Percentiles rank a stretch among this genome's conserved stretches.
phyloP scores from a whole-genome alignment of 2,113 vertebrate genomes.

The Urocitellus parryii region DNA sequence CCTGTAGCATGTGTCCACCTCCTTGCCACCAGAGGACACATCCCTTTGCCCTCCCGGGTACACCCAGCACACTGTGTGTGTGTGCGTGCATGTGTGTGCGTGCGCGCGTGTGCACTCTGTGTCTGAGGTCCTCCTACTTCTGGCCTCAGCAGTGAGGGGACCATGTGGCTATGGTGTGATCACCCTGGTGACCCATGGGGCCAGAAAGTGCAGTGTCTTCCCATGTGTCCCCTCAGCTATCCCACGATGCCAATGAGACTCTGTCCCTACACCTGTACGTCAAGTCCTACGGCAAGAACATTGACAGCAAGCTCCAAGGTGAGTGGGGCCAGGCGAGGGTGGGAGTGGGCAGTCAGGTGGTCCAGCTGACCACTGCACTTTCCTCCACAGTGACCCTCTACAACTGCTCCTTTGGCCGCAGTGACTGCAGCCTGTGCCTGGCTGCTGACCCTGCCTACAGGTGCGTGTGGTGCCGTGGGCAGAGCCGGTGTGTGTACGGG shows the following conservation, averaged over 20 bases:
- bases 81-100: too few relatives aligned
- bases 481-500: constrained; percentile 89
- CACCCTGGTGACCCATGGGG: neutral
- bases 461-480: constrained; percentile 93
- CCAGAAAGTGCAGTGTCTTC: neutral
- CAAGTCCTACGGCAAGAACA: constrained; percentile 89
- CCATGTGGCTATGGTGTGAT: neutral
- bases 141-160: too few relatives aligned
- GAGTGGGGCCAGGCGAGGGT: neutral
- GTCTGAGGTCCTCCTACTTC: neutral
- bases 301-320: constrained; percentile 97
- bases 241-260: constrained; percentile 91
- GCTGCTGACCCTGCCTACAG: constrained; percentile 88
- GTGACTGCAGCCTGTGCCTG: constrained; percentile 96
- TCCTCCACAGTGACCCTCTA: constrained; percentile 92
- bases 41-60: too few relatives aligned
- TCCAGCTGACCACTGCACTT: rapidly evolving
- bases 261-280: constrained; percentile 92
- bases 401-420: constrained; percentile 95
- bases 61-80: too few relatives aligned
- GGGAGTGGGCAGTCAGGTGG: rapidly evolving
- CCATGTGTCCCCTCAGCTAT: constrained; percentile 86
- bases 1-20: neutral
- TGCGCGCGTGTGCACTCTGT: too few relatives aligned
- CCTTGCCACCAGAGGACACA: neutral